These are phyloP conservation scores for Acyrthosiphon pisum DNA, from an alignment of 1,140 invertebrate species.

Conservation along the genomic window DNA sequence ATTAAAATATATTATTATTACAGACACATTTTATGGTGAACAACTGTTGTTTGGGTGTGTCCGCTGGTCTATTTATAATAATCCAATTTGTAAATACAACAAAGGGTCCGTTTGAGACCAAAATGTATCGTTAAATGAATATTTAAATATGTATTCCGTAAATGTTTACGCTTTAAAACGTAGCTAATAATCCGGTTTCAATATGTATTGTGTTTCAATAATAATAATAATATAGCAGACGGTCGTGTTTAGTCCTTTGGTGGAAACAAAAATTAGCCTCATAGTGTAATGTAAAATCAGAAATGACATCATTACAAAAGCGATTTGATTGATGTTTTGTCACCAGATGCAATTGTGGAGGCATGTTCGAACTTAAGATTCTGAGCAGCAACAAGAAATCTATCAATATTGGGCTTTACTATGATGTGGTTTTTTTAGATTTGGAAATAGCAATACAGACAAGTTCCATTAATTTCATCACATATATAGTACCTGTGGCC, in stretches of 20 bases:
- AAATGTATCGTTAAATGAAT: not conserved
- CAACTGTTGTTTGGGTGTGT: slow-evolving; percentile 8
- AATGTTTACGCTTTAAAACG: not conserved
- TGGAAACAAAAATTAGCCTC: not conserved
- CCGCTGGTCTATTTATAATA: slow-evolving; percentile 11
- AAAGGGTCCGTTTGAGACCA: not conserved
- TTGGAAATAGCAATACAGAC: not conserved
- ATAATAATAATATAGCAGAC: not conserved
- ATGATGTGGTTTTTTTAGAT: not conserved
- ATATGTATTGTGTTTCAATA: not conserved
- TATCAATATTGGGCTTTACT: not conserved
- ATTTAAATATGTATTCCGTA: not conserved
- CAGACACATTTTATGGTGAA: not conserved
- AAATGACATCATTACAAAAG: not conserved
- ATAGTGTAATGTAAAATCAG: not conserved
- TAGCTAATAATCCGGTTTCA: not conserved
- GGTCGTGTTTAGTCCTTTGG: not conserved
- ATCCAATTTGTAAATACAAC: not conserved
- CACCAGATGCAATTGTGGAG: not conserved
- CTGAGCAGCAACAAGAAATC: not conserved
- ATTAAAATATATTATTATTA: not conserved
- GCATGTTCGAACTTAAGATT: not conserved
- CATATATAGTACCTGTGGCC: no score
- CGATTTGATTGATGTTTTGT: not conserved
- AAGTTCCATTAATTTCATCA: no score